Conservation (phyloP, 2,888 invertebrate genomes). For the Phaedon cochleariae region DNA sequence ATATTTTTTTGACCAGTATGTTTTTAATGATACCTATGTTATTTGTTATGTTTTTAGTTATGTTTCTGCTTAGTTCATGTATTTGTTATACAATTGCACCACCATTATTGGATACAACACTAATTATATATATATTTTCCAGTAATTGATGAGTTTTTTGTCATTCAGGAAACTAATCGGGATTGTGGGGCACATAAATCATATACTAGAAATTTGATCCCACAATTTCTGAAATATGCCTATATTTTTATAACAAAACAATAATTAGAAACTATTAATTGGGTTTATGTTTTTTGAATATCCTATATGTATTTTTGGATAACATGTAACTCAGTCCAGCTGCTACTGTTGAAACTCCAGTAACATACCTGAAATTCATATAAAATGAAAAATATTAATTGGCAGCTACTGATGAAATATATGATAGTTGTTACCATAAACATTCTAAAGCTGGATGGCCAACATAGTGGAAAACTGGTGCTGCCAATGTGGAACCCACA, state of each 20-base stretch:
- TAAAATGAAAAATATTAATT: background rate
- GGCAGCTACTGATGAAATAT: background rate
- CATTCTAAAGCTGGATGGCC: constrained; percentile 81
- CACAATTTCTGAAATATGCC: background rate
- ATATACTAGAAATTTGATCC: background rate
- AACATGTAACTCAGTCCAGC: constrained; percentile 87
- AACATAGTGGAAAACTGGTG: constrained; percentile 88
- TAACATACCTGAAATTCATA: constrained; percentile 73
- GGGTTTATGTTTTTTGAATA: constrained; percentile 65
- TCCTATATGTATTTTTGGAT: constrained; percentile 84
- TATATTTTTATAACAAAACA: background rate
- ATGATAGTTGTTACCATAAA: constrained; percentile 69
- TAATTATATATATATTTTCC: background rate
- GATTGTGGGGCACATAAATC: no score
- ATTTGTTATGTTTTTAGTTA: background rate
- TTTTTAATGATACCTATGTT: background rate
- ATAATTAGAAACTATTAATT: constrained; percentile 19
- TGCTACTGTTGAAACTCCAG: constrained; percentile 85
- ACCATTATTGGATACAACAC: background rate
- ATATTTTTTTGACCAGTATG: background rate
- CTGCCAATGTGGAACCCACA: constrained; percentile 87
- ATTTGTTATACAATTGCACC: background rate
- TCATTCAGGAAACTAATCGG: no score
- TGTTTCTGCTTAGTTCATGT: background rate
- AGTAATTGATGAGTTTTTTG: no score